A percentile compares a stretch with the other conserved stretches of the same genome.
These are phyloP conservation scores for Drosophila subpulchrella DNA, from an alignment of 1,140 invertebrate genomes.

Conservation along the genomic window DNA sequence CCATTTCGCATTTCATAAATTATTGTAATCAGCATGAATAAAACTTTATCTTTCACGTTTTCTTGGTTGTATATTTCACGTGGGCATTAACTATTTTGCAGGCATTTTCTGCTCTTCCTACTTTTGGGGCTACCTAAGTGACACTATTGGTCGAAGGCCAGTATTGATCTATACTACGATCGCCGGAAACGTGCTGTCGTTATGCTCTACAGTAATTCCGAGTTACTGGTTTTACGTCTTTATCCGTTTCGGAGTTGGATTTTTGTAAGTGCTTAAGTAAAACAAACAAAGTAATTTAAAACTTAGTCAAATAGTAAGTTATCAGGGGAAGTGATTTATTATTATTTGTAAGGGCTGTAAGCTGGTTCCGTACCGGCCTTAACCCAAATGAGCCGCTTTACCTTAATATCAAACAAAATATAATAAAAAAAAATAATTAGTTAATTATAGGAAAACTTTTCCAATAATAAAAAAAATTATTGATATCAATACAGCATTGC, in stretches of 20 bases:
- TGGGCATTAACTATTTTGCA: slow-evolving; percentile 49
- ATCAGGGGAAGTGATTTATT: slow-evolving; percentile 8
- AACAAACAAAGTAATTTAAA: background rate
- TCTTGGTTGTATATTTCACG: slow-evolving; percentile 15
- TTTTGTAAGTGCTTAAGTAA: slow-evolving; percentile 85
- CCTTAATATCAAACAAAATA: background rate
- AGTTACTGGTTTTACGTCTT: slow-evolving; percentile 86
- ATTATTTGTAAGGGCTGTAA: background rate
- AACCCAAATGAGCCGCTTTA: background rate
- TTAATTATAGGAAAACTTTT: background rate
- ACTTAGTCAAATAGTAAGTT: background rate
- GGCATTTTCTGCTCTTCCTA: slow-evolving; percentile 86
- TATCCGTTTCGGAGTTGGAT: slow-evolving; percentile 86
- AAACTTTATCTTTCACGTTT: slow-evolving; percentile 24
- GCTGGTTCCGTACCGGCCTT: background rate
- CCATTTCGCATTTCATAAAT: slow-evolving; percentile 2
- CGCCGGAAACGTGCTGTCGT: slow-evolving; percentile 71
- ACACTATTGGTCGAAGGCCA: slow-evolving; percentile 87
- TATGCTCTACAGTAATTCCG: slow-evolving; percentile 85
- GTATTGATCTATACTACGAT: slow-evolving; percentile 85
- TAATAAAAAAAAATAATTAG: background rate
- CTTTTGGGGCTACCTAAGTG: slow-evolving; percentile 90
- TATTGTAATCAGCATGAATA: background rate
- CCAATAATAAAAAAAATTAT: too few relatives aligned
- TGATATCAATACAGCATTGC: slow-evolving; percentile 64